phyloP scores from a whole-genome alignment of 2,888 invertebrate species.

The Lepidochrysops patricia region DNA sequence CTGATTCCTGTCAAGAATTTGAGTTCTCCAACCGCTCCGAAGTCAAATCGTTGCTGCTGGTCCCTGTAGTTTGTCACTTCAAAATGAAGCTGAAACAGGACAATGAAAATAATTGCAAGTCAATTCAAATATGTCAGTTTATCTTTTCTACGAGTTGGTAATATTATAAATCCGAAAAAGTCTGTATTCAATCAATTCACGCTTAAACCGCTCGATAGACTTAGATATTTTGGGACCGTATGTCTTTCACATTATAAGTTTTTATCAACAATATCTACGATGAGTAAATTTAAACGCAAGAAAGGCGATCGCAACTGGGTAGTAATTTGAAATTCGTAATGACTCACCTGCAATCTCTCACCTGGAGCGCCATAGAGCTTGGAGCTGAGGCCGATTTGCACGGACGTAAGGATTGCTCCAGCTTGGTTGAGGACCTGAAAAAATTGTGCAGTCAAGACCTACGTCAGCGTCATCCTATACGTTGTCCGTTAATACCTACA shows the following conservation, averaged over 20 bases:
- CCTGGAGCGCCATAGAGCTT: constrained; percentile 60
- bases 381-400: constrained; percentile 59
- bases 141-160: no score
- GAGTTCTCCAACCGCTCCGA: constrained; percentile 76
- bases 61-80: constrained; percentile 83
- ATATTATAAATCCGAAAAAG: no score
- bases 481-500: no score
- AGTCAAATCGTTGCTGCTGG: constrained; percentile 69
- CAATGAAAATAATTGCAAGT: not conserved
- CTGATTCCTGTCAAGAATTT: constrained; percentile 71
- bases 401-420: constrained; percentile 47
- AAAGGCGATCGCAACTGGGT: no score
- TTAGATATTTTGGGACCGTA: no score
- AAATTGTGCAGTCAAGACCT: constrained; percentile 17
- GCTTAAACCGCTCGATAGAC: no score
- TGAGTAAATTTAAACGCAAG: no score
- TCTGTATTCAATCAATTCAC: no score
- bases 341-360: constrained; percentile 51
- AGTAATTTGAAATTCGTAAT: constrained; percentile 13
- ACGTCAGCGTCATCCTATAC: no score
- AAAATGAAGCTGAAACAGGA: constrained; percentile 71
- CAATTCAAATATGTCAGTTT: not conserved
- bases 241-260: no score
- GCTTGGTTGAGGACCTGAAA: constrained; percentile 49
- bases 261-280: no score